Base-by-base conservation (phyloP, 2,797 vertebrate genomes). In the Thunnus albacares region DNA sequence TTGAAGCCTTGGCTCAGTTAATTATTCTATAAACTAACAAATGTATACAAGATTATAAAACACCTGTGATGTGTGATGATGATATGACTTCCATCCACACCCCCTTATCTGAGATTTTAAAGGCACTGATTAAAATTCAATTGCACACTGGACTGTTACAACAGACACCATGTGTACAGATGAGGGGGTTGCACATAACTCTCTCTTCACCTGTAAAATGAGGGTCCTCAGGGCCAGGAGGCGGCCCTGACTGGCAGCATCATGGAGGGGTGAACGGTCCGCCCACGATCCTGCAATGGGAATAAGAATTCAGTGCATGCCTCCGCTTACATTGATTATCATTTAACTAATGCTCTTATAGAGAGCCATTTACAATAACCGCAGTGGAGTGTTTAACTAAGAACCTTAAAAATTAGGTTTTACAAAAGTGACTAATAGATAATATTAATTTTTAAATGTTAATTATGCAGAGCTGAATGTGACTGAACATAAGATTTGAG, bases 201-300 rank as follows among this genome's bases (percentile, higher is more conserved):
- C 63, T 69, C 83, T 61, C 61, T 62, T 91, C 87, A 99, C 98
- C 97, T 99, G 97, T 81, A 95, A 94, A 89, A 99, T 94, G 79
- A 99, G 96, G 74, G 96, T 98, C 94, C 94, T 98, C 62, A 99
- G 93, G 73, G 97, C 96, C 78, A 98, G 96, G 53, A 99, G 97
- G 62, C 97, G 97, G 58, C 98, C 98, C 84, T 98, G 98, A 81
- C 96, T 95, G 59, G 98, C 98, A 76, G 98, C 98, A 71, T 99
- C 98, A 41, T 99, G 98, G 4, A 99, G 94, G 53, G 97, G 97
- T 7, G 97, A 98, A 53, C 97, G 96, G 90, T 99, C 97, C 26
- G 96, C 97, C 98, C 98, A 99, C 69, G 97, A 98, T 77, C 97
- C 98, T 99, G 91, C 57, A 75, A 55, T 9, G 45, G 67, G 52